Percentiles rank a stretch among this genome's conserved stretches.
Evolutionary conservation across 2,888 invertebrate genomes (phyloP).

Genomic region (Listrodromus nycthemerus): DNA sequence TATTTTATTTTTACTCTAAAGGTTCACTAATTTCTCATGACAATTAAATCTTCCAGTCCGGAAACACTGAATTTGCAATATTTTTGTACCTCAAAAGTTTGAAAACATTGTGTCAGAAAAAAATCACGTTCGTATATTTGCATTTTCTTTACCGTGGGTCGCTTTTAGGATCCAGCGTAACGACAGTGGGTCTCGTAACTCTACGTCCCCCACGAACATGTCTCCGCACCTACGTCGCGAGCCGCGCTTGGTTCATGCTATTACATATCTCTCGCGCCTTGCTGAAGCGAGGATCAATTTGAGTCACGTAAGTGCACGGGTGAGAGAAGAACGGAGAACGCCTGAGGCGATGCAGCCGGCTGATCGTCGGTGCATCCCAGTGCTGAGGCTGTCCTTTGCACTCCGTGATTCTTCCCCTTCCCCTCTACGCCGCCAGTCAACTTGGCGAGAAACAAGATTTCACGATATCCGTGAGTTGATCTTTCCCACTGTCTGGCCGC

Average conservation of each 20-base stretch:
- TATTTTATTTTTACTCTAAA: too few relatives aligned
- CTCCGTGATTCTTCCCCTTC: not conserved
- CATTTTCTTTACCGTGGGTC: too few relatives aligned
- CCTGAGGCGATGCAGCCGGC: constrained; percentile 38
- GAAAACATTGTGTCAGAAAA: too few relatives aligned
- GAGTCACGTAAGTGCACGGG: not conserved
- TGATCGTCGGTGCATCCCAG: constrained; percentile 14
- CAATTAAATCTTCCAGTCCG: too few relatives aligned
- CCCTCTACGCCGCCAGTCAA: not conserved
- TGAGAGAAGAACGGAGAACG: constrained; percentile 10
- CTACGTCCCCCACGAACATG: not conserved
- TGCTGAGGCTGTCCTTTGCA: constrained; percentile 17
- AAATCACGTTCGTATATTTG: too few relatives aligned
- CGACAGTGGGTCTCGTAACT: too few relatives aligned
- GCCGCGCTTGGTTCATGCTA: not conserved
- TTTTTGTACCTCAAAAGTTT: too few relatives aligned
- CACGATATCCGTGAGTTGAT: constrained; percentile 33
- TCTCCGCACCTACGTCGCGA: not conserved
- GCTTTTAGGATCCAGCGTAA: too few relatives aligned
- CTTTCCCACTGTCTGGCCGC: constrained; percentile 45
- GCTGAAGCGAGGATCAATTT: constrained; percentile 2
- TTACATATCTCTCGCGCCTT: not conserved
- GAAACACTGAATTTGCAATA: too few relatives aligned
- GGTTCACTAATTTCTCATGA: too few relatives aligned
- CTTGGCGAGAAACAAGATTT: constrained; percentile 50